Percentiles rank a stretch among this genome's conserved stretches.
Evolutionary conservation across 2,888 invertebrate species (phyloP).

Genomic region (Apocheima hispidaria): DNA sequence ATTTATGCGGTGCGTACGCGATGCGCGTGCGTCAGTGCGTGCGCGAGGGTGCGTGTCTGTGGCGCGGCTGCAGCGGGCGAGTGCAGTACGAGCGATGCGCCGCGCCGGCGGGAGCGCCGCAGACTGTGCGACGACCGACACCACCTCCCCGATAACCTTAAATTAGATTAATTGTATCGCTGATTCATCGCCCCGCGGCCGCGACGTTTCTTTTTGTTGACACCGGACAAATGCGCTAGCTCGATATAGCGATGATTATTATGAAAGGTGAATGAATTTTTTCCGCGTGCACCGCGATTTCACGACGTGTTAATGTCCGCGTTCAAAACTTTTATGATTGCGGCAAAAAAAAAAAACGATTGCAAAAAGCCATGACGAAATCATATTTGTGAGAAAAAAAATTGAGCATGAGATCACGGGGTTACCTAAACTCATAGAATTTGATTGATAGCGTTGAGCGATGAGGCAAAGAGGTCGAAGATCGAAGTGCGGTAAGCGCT

Average conservation of each 20-base stretch:
- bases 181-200: conserved; percentile 78
- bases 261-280: conserved; percentile 68
- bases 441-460: conserved; percentile 19
- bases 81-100: conserved; percentile 69
- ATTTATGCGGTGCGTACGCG: conserved; percentile 1
- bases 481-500: conserved; percentile 20
- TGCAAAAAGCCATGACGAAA: conserved; percentile 11
- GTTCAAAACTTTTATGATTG: conserved; percentile 32
- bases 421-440: conserved; percentile 19
- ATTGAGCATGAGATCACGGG: conserved; percentile 15
- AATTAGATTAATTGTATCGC: conserved; percentile 85
- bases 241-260: conserved; percentile 72
- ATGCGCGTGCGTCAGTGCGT: conserved; percentile 27
- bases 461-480: conserved; percentile 31
- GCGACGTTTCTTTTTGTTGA: conserved; percentile 73
- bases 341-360: conserved; percentile 28
- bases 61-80: conserved; percentile 46
- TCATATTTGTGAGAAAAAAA: conserved; percentile 10
- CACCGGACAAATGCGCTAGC: conserved; percentile 76
- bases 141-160: conserved; percentile 82
- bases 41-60: conserved; percentile 38
- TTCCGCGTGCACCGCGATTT: conserved; percentile 44
- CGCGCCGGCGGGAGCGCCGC: conserved; percentile 58
- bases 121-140: conserved; percentile 80
- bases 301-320: conserved; percentile 28